phyloP scores from a whole-genome alignment of 1,140 invertebrate genomes.

The Cyrtorhinus lividipennis region DNA sequence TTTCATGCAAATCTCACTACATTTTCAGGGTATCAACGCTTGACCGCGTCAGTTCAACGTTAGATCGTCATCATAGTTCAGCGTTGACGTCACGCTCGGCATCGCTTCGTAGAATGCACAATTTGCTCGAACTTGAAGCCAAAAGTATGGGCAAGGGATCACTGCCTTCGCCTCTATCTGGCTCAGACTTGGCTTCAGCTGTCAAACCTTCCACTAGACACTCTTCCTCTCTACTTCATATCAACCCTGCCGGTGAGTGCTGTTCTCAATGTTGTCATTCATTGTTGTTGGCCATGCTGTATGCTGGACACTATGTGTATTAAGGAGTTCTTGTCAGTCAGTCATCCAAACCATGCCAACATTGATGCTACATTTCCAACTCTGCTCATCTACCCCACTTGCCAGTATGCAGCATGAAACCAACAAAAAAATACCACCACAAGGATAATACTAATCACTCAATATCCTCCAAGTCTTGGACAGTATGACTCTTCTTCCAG shows the following conservation, averaged over 20 bases:
- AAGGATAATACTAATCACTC: too few relatives aligned
- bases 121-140: constrained; percentile 27
- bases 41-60: background rate
- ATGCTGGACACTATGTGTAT: too few relatives aligned
- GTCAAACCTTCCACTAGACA: constrained; percentile 21
- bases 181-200: background rate
- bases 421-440: too few relatives aligned
- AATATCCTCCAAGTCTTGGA: too few relatives aligned
- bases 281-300: too few relatives aligned
- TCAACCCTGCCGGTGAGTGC: constrained; percentile 26
- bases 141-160: constrained; percentile 25
- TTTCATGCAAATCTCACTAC: too few relatives aligned
- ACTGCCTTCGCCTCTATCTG: background rate
- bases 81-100: constrained; percentile 25
- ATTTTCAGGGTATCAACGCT: constrained; percentile 1
- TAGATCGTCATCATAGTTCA: constrained; percentile 11
- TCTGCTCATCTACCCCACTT: too few relatives aligned
- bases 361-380: too few relatives aligned
- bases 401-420: too few relatives aligned
- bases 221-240: constrained; percentile 21
- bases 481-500: too few relatives aligned
- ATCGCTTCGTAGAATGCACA: constrained; percentile 25
- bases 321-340: too few relatives aligned
- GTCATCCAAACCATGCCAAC: too few relatives aligned
- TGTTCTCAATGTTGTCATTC: background rate